These are phyloP conservation scores for Pelagia noctiluca DNA, from an alignment of 30 jellyfish, hydroid and myxozoan genomes.

Conservation along the genomic window DNA sequence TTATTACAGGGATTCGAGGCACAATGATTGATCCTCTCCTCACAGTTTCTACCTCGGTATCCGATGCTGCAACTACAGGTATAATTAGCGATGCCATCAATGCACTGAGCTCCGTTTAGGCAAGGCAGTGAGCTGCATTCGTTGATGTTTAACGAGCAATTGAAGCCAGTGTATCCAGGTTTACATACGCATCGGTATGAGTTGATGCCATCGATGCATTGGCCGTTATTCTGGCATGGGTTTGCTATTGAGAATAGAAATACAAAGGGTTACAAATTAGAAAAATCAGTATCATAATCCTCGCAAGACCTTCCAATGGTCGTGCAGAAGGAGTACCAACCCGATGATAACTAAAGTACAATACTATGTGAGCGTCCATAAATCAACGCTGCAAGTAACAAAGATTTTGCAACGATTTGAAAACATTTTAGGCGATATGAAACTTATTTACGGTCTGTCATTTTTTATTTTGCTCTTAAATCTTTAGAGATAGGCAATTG, in stretches of 20 bases:
- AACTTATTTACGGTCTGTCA: too few species aligned
- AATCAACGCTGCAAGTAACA: too few species aligned
- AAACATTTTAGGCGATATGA: too few species aligned
- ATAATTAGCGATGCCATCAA: conserved; percentile 74
- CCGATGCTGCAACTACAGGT: conserved; percentile 84
- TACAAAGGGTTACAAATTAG: neutral
- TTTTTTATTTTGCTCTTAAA: too few species aligned
- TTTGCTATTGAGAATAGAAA: conserved; percentile 33
- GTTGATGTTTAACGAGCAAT: conserved; percentile 67
- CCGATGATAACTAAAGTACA: too few species aligned
- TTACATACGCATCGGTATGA: conserved; percentile 65
- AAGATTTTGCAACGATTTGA: too few species aligned
- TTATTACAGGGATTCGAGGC: conserved; percentile 63
- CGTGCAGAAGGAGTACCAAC: too few species aligned
- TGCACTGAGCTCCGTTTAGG: conserved; percentile 71
- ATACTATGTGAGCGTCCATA: too few species aligned
- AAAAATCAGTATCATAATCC: neutral
- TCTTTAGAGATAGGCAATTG: too few species aligned
- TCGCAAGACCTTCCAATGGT: too few species aligned
- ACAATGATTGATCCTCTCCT: conserved; percentile 67
- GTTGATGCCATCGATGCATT: conserved; percentile 76
- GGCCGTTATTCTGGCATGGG: conserved; percentile 77
- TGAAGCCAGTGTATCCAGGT: conserved; percentile 77
- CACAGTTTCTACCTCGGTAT: conserved; percentile 78
- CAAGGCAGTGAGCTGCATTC: conserved; percentile 84